These are phyloP conservation scores for Tupiocoris notatus DNA, from an alignment of 2,888 invertebrate species.

Conservation along the genomic window DNA sequence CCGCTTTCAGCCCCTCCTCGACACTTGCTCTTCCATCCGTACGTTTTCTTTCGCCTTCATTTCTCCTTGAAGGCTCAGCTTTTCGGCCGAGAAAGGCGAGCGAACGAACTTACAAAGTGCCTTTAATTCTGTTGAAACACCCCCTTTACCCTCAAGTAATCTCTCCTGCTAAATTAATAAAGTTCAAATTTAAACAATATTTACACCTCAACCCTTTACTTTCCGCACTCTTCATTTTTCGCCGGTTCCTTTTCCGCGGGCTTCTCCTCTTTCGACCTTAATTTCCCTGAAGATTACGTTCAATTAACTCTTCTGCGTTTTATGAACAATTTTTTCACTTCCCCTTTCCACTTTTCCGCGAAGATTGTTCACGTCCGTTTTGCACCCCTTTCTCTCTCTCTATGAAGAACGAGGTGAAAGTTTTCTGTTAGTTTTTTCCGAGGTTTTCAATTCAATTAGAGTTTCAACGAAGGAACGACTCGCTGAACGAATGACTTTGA, in stretches of 20 bases:
- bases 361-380: too few relatives aligned
- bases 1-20: conserved; percentile 28
- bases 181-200: conserved; percentile 44
- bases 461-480: too few relatives aligned
- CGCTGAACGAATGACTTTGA: too few relatives aligned
- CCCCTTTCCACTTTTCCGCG: background rate
- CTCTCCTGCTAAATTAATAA: conserved; percentile 42
- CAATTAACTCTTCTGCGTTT: conserved; percentile 37
- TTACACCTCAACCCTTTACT: conserved; percentile 31
- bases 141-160: conserved; percentile 40
- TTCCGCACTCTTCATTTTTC: too few relatives aligned
- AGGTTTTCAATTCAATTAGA: too few relatives aligned
- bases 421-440: too few relatives aligned
- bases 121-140: conserved; percentile 42
- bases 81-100: too few relatives aligned
- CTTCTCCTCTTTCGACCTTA: conserved; percentile 14
- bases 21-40: background rate
- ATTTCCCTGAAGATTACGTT: conserved; percentile 43
- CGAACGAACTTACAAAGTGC: conserved; percentile 42
- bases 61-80: conserved; percentile 26
- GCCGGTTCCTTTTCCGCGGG: too few relatives aligned
- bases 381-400: too few relatives aligned
- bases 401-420: too few relatives aligned
- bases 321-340: conserved; percentile 26
- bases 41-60: background rate